Conservation (phyloP, 2,888 invertebrate species). For the Epirrhoe alternata region DNA sequence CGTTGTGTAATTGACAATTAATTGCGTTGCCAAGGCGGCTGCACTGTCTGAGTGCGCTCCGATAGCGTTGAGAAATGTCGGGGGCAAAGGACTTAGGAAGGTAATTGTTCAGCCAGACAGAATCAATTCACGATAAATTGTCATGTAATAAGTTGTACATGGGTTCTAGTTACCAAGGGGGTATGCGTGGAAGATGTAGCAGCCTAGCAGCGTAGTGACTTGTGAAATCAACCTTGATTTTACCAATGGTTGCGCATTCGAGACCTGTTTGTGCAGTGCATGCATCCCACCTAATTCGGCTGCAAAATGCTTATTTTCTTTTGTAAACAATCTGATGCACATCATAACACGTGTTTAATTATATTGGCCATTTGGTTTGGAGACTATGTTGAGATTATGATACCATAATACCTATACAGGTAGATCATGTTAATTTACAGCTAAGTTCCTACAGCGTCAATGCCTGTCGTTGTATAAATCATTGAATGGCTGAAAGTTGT, state of each 20-base stretch:
- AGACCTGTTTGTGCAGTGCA: neutral
- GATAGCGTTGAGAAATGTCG: constrained; percentile 65
- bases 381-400: too few relatives aligned
- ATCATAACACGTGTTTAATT: too few relatives aligned
- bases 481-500: neutral
- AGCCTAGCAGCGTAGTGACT: neutral
- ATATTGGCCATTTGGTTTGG: too few relatives aligned
- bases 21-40: constrained; percentile 66
- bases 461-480: too few relatives aligned
- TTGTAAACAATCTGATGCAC: too few relatives aligned
- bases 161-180: neutral
- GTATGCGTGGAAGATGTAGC: constrained; percentile 1
- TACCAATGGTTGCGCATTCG: neutral
- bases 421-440: too few relatives aligned
- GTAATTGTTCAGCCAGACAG: constrained; percentile 76
- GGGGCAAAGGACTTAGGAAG: constrained; percentile 69
- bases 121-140: constrained; percentile 31
- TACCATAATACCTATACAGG: too few relatives aligned
- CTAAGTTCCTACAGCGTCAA: too few relatives aligned
- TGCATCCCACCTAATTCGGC: too few relatives aligned
- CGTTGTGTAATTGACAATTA: constrained; percentile 69
- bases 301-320: too few relatives aligned
- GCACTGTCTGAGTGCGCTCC: constrained; percentile 50
- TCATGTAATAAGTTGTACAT: constrained; percentile 3
- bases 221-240: neutral